These are phyloP conservation scores for Synanthedon myopaeformis DNA, from an alignment of 2,888 invertebrate genomes.

Conservation along the genomic window DNA sequence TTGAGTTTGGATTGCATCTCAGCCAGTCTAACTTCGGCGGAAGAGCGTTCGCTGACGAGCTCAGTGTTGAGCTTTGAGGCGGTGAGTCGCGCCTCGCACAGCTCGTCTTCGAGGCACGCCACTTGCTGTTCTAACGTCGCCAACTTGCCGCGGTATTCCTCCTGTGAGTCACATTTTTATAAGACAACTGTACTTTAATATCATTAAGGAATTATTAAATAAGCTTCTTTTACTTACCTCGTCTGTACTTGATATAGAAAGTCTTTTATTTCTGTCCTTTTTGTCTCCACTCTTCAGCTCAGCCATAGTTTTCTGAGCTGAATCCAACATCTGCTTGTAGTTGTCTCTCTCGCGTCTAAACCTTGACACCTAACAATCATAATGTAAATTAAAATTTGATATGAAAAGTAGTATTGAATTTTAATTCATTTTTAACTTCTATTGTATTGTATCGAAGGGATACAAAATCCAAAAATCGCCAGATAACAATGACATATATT, in stretches of 20 bases:
- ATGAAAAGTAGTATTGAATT: conserved; percentile 1
- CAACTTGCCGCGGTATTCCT: conserved; percentile 79
- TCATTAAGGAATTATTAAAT: not conserved
- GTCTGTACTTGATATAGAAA: conserved; percentile 79
- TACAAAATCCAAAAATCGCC: no score
- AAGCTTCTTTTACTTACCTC: conserved; percentile 60
- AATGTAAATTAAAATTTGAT: conserved; percentile 9
- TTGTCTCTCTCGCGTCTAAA: conserved; percentile 91
- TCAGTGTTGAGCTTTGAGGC: conserved; percentile 88
- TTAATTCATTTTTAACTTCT: not conserved
- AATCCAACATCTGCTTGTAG: conserved; percentile 90
- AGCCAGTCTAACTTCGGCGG: conserved; percentile 86
- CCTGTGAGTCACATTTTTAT: conserved; percentile 33
- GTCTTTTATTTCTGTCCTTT: conserved; percentile 58
- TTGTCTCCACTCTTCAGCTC: conserved; percentile 76
- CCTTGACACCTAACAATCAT: conserved; percentile 64
- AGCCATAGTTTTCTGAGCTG: conserved; percentile 85
- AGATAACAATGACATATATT: no score
- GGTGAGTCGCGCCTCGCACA: conserved; percentile 86
- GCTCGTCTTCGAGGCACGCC: conserved; percentile 87
- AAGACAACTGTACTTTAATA: not conserved
- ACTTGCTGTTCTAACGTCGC: conserved; percentile 85
- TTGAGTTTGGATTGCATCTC: conserved; percentile 91
- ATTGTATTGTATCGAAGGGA: no score
- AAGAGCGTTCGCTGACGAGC: conserved; percentile 88